Evolutionary conservation across 2,797 vertebrate genomes (phyloP).

Genomic region (Antennarius maculatus): DNA sequence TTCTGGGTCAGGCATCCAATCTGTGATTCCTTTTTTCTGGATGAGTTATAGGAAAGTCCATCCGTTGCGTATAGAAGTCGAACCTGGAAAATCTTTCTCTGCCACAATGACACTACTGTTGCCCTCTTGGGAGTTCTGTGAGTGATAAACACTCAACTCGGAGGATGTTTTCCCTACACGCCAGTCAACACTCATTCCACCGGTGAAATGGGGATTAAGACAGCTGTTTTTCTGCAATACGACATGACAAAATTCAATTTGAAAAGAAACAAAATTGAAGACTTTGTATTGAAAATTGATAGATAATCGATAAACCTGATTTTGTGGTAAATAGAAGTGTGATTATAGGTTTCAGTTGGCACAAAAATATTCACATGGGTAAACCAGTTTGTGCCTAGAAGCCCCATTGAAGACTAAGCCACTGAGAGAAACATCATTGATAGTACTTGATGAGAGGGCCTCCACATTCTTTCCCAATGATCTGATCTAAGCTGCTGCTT

Average conservation of each 20-base stretch:
- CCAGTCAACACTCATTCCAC: neutral
- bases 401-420: conserved; percentile 6
- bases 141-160: conserved; percentile 60
- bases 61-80: conserved; percentile 61
- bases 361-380: conserved; percentile 8
- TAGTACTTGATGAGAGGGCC: conserved; percentile 42
- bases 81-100: conserved; percentile 49
- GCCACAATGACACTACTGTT: conserved; percentile 48
- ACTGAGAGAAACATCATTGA: conserved; percentile 31
- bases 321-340: conserved; percentile 17
- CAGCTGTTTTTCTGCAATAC: neutral
- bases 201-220: neutral
- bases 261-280: neutral
- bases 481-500: conserved; percentile 58
- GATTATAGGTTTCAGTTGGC: conserved; percentile 14
- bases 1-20: conserved; percentile 68
- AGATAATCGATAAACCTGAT: conserved; percentile 1
- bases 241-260: neutral
- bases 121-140: conserved; percentile 44
- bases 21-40: conserved; percentile 69
- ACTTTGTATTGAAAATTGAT: neutral
- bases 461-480: conserved; percentile 68
- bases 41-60: conserved; percentile 68
- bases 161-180: conserved; percentile 32
- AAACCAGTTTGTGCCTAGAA: conserved; percentile 9